phyloP scores from a whole-genome alignment of 2,888 invertebrate genomes.

The Xestoiulus laeticollis region DNA sequence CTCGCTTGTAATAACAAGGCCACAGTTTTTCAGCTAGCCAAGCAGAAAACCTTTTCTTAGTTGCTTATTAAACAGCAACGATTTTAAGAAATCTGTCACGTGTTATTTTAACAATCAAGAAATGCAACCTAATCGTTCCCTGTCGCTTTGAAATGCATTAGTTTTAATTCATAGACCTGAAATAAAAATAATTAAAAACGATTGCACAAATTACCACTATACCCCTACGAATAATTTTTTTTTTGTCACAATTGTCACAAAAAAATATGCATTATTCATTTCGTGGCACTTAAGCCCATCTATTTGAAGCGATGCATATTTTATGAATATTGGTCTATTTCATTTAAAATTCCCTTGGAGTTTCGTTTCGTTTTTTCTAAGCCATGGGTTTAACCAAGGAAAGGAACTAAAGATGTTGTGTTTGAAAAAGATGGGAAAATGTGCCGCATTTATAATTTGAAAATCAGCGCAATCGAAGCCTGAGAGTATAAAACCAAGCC shows the following conservation, averaged over 20 bases:
- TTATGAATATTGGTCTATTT: not conserved
- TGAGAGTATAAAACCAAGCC: not conserved
- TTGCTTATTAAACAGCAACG: not conserved
- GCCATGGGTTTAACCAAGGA: not conserved
- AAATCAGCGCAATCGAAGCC: conserved; percentile 10
- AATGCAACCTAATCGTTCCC: not conserved
- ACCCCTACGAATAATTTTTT: not conserved
- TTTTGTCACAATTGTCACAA: not conserved
- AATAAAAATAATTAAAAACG: not conserved
- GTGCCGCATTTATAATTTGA: not conserved
- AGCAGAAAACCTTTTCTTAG: not conserved
- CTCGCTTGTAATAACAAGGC: not conserved
- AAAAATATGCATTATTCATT: conserved; percentile 23
- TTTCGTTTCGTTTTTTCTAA: not conserved
- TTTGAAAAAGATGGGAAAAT: conserved; percentile 20
- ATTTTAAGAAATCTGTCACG: not conserved
- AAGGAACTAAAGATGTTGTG: not conserved
- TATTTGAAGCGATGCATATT: not conserved
- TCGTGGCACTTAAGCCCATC: not conserved
- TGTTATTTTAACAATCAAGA: not conserved
- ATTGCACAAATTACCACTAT: not conserved
- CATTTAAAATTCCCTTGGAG: not conserved
- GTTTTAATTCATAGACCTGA: not conserved
- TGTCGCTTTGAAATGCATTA: not conserved
- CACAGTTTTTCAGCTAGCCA: not conserved